Evolutionary conservation across 1,140 invertebrate species (phyloP), one percentile per base, ranked within the genome.

Genomic region (Medauroidea extradentata): DNA sequence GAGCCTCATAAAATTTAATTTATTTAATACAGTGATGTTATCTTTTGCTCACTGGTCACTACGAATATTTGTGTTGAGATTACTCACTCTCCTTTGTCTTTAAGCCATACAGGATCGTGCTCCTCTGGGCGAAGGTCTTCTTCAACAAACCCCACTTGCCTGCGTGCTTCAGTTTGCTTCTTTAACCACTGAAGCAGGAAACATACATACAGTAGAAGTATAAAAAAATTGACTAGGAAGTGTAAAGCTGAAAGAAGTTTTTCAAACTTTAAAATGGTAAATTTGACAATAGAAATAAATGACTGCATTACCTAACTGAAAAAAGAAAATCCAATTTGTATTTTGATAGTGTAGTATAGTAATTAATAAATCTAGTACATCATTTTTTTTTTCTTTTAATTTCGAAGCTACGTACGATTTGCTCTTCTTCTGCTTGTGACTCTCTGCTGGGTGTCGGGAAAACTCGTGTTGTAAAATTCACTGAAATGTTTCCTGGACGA

Each of bases 391-490:
- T n/a, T n/a, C n/a, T n/a, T n/a, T n/a, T n/a, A n/a, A n/a, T n/a
- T 54, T 34, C 4, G 11, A 11, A 34, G 29, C 11, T 4, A 34
- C 29, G 4, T 74, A 83, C 85, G 72, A 88, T 85, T 67, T 89
- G 79, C 75, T 94, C 92, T 67, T 89, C 83, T 1, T 75, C 69
- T 14, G 80, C 78, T 58, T 79, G 79, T 5, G 90, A 93, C 73
- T 94, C 91, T 69, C 92, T 76, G 19, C 83, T 84, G 1, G 92
- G 90, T 11, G 92, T 94, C 3, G 89, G 87, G 72, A 94, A 93
- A 44, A 81, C 79, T 57, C 91, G 75, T 11, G 84, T 82, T 1
- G 90, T 91, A 69, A 93, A 93, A 27, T 73, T 81, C 13, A 93
- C 81, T 55, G 82, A 74, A 43, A 93, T 82, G 19, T 75, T 77